Percentiles rank a stretch among this genome's conserved stretches.
These are phyloP conservation scores for Brenthis ino DNA, from an alignment of 2,888 invertebrate species.

Conservation along the genomic window DNA sequence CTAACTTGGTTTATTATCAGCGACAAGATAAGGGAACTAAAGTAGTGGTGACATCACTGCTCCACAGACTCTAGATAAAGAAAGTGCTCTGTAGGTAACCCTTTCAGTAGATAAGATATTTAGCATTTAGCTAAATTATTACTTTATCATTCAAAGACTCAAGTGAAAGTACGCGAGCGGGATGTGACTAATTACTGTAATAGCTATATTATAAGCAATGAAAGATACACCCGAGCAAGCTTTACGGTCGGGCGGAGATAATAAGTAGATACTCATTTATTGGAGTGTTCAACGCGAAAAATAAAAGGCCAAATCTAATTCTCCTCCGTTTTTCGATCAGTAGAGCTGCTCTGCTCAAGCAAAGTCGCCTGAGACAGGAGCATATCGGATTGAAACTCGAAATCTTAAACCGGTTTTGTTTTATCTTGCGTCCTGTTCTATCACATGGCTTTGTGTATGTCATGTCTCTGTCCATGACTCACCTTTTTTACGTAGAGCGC, in stretches of 20 bases:
- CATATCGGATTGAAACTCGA: slow-evolving; percentile 81
- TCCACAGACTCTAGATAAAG: slow-evolving; percentile 70
- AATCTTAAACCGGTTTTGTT: slow-evolving; percentile 79
- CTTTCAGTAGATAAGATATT: slow-evolving; percentile 32
- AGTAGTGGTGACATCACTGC: slow-evolving; percentile 74
- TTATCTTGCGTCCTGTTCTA: slow-evolving; percentile 64
- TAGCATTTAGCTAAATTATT: slow-evolving; percentile 55
- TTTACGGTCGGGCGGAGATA: slow-evolving; percentile 8
- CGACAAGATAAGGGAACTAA: slow-evolving; percentile 69
- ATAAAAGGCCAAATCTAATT: slow-evolving; percentile 25
- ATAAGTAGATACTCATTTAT: slow-evolving; percentile 20
- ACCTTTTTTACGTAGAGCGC: slow-evolving; percentile 77
- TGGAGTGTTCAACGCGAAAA: slow-evolving; percentile 15
- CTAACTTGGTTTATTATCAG: slow-evolving; percentile 65
- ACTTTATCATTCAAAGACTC: slow-evolving; percentile 38
- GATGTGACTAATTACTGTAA: slow-evolving; percentile 32
- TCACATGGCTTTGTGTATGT: slow-evolving; percentile 54
- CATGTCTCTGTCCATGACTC: slow-evolving; percentile 74
- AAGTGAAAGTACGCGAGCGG: slow-evolving; percentile 30
- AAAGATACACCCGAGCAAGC: slow-evolving; percentile 18
- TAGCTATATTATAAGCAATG: slow-evolving; percentile 20
- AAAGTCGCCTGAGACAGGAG: slow-evolving; percentile 76
- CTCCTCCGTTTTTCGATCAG: slow-evolving; percentile 54
- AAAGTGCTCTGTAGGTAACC: slow-evolving; percentile 71
- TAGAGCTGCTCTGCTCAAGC: slow-evolving; percentile 62